These are phyloP conservation scores for Ambastaia sidthimunki DNA, from an alignment of 2,797 vertebrate genomes.

Conservation along the genomic window DNA sequence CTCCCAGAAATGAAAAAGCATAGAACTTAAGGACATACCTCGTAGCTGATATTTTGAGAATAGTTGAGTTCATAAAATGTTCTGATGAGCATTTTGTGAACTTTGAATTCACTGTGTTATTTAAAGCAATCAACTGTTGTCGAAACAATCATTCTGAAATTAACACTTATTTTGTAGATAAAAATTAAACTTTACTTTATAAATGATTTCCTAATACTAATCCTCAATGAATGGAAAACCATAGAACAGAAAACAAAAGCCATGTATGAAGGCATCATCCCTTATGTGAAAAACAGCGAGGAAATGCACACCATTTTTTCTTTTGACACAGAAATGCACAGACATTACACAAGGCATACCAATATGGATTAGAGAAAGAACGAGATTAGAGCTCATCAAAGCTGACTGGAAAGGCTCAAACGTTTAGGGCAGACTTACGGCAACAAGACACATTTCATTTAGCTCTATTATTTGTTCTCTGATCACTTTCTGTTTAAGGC, in stretches of 20 bases:
- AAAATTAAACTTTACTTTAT: background rate
- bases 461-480: slow-evolving; percentile 54
- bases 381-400: slow-evolving; percentile 50
- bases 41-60: background rate
- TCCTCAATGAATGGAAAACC: background rate
- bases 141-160: background rate
- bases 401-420: slow-evolving; percentile 46
- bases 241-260: slow-evolving; percentile 7
- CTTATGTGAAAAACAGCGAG: slow-evolving; percentile 3
- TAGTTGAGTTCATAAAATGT: background rate
- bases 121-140: background rate
- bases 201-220: background rate
- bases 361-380: slow-evolving; percentile 47
- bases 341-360: slow-evolving; percentile 40
- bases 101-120: background rate
- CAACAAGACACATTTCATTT: slow-evolving; percentile 56
- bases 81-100: background rate
- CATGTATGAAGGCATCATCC: slow-evolving; percentile 12
- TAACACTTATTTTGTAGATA: background rate
- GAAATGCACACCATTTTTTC: no score
- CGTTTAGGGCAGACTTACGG: slow-evolving; percentile 52
- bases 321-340: slow-evolving; percentile 11
- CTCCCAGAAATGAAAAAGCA: slow-evolving; percentile 61
- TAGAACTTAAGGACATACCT: slow-evolving; percentile 61
- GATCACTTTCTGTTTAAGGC: slow-evolving; percentile 56